phyloP scores from a whole-genome alignment of 2,113 vertebrate genomes.

The Syrrhaptes paradoxus region DNA sequence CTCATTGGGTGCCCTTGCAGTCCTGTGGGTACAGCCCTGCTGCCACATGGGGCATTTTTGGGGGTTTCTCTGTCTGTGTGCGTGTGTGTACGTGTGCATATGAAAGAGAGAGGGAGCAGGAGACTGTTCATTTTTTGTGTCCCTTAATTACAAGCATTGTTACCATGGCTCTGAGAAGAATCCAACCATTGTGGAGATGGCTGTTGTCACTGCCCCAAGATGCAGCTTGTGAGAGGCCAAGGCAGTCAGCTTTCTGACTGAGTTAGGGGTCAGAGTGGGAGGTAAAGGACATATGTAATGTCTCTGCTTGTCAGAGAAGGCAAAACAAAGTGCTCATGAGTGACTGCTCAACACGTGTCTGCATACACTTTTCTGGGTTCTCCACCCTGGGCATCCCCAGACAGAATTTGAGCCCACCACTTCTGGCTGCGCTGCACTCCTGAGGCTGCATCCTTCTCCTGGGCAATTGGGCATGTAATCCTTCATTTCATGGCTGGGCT shows the following conservation, averaged over 20 bases:
- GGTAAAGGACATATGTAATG: background rate
- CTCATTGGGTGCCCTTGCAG: background rate
- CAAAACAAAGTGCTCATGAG: background rate
- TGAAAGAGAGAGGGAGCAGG: background rate
- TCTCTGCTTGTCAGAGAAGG: background rate
- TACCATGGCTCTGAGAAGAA: slow-evolving; percentile 6
- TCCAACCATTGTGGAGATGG: background rate
- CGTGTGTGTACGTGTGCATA: background rate
- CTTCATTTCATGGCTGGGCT: background rate
- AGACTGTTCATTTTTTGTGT: background rate
- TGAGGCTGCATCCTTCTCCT: background rate
- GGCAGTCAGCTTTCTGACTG: background rate
- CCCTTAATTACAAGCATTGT: background rate
- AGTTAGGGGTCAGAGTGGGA: background rate
- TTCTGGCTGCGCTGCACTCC: background rate
- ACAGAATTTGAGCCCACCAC: background rate
- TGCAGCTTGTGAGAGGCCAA: background rate
- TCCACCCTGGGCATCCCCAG: background rate
- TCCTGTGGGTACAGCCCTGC: background rate
- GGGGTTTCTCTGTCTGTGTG: background rate
- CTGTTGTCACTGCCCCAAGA: background rate
- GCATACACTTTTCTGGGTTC: background rate
- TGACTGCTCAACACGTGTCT: background rate
- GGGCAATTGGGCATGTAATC: background rate
- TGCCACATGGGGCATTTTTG: background rate